These are phyloP conservation scores for Bhutanitis thaidina DNA, from an alignment of 2,888 invertebrate genomes.

Conservation along the genomic window DNA sequence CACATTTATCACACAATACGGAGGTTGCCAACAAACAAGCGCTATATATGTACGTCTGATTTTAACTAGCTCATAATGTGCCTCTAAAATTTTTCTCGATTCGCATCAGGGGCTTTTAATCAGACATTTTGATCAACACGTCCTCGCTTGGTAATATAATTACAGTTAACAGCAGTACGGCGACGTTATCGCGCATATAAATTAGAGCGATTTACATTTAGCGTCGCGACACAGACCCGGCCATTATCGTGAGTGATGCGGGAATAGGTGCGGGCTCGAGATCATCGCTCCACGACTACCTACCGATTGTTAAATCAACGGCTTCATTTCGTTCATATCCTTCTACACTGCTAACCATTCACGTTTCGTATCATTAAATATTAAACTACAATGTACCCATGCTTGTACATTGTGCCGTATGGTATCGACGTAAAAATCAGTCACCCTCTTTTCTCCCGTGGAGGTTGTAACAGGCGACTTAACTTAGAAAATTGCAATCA, in stretches of 20 bases:
- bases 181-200: conserved; percentile 78
- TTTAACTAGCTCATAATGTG: conserved; percentile 27
- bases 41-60: conserved; percentile 18
- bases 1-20: conserved; percentile 17
- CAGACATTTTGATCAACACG: conserved; percentile 77
- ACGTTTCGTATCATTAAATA: too few relatives aligned
- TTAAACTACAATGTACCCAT: too few relatives aligned
- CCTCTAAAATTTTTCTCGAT: conserved; percentile 46
- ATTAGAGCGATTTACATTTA: conserved; percentile 79
- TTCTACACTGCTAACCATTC: too few relatives aligned
- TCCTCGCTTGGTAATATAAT: conserved; percentile 78
- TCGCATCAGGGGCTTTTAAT: conserved; percentile 62
- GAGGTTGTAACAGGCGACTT: too few relatives aligned
- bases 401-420: too few relatives aligned
- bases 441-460: too few relatives aligned
- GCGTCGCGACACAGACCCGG: conserved; percentile 68
- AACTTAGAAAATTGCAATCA: too few relatives aligned
- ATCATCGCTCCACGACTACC: conserved; percentile 40
- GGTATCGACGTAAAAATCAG: too few relatives aligned
- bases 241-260: conserved; percentile 75
- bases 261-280: conserved; percentile 59
- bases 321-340: conserved; percentile 16
- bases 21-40: conserved; percentile 14
- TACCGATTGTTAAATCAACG: conserved; percentile 26
- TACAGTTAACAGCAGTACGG: conserved; percentile 78